Base-by-base conservation (phyloP, 2,113 vertebrate genomes). In the Chamaea fasciata region DNA sequence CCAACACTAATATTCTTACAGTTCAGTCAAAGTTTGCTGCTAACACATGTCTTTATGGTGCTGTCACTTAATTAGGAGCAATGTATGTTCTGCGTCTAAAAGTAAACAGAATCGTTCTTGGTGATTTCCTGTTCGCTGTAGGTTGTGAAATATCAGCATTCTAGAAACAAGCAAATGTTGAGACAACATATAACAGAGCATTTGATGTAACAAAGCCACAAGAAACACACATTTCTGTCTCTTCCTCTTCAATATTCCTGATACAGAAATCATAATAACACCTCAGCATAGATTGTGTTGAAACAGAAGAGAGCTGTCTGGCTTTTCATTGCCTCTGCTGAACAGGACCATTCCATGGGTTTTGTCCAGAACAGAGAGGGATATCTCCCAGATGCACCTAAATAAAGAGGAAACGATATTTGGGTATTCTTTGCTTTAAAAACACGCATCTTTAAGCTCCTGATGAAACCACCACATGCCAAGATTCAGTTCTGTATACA, bases 71-170 rank as follows among this genome's bases (percentile, higher is more conserved):
- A 28, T 80, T 57, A 65, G 49, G 35, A 94, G n/a, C 59, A 70
- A 22, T 19, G 67, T 55, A 35, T 83, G 55, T 86, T 91, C 49
- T 49, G 33, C 71, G 37, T 90, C 30, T 83, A 50, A 82, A 90
- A 74, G 30, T 81, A 94, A 86, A 83, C 49, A 75, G 46, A 84
- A 53, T 37, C 71, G 81, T 94, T 92, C 55, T 59, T 80, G 23
- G 11, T 63, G n/a, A 91, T 88, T 96, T 96, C 90, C 86, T 95
- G 78, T 80, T 92, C 80, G 33, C 9, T 74, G 41, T 82, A 75
- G 62, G 31, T 68, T 93, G 33, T 71, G 75, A 93, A 95, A 86
- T 69, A 26, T 53, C 74, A 88, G 68, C 12, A 6, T 68, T 30
- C 56, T 20, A 79, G 63, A 70, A 94, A 83, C 50, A 92, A 95